Percentiles rank a stretch among this genome's conserved stretches.
Evolutionary conservation across 2,797 vertebrate genomes (phyloP).

Genomic region (Tangara arthus): DNA sequence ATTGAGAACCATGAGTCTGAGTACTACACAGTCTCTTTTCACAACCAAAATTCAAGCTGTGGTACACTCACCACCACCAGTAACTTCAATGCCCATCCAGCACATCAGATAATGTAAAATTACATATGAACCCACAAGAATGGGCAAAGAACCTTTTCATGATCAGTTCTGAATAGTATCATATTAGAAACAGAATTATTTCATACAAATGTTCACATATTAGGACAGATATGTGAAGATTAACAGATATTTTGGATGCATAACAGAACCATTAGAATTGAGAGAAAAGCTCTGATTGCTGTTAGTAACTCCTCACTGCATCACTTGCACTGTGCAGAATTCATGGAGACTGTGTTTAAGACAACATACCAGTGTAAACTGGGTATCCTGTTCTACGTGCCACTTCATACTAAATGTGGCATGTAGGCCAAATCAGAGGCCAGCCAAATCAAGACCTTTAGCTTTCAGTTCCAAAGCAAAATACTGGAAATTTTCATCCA

Average conservation of each 20-base stretch:
- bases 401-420: not conserved
- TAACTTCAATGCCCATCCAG: not conserved
- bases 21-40: not conserved
- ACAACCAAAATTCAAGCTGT: not conserved
- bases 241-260: not conserved
- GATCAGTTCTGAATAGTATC: not conserved
- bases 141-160: not conserved
- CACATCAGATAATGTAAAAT: not conserved
- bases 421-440: not conserved
- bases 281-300: not conserved
- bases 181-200: not conserved
- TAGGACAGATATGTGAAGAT: not conserved
- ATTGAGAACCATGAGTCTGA: accelerated
- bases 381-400: not conserved
- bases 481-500: not conserved
- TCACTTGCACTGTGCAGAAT: not conserved
- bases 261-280: not conserved
- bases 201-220: not conserved
- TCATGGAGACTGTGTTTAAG: not conserved
- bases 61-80: not conserved
- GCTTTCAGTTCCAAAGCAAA: not conserved
- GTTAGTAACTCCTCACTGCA: not conserved
- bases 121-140: accelerated
- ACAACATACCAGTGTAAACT: not conserved
- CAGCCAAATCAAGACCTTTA: not conserved